These are phyloP conservation scores for Acridotheres tristis DNA, from an alignment of 2,797 vertebrate species.

Conservation along the genomic window DNA sequence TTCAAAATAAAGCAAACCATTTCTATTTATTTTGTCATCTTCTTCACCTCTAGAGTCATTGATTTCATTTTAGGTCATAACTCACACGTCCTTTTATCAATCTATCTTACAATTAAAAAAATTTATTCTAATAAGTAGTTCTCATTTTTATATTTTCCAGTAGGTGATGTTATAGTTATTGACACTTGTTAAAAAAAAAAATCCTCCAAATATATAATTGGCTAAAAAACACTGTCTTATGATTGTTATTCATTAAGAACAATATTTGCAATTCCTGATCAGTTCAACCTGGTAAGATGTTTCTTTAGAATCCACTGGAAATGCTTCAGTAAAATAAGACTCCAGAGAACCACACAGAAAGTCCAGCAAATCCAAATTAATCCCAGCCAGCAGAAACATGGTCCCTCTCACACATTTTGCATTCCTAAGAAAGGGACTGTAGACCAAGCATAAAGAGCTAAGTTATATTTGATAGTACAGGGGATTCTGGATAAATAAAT, in stretches of 20 bases:
- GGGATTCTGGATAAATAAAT: not conserved
- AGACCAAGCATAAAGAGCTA: not conserved
- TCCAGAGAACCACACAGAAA: not conserved
- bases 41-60: not conserved
- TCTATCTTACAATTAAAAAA: not conserved
- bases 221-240: not conserved
- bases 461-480: not conserved
- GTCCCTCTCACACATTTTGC: not conserved
- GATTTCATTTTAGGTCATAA: not conserved
- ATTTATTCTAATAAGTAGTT: not conserved
- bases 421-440: not conserved
- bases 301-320: not conserved
- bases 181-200: not conserved
- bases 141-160: not conserved
- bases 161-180: not conserved
- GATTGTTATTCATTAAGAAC: not conserved
- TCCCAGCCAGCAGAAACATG: not conserved
- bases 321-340: not conserved
- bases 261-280: not conserved
- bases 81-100: not conserved
- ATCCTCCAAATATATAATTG: rapidly evolving
- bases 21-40: not conserved
- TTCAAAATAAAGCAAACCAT: not conserved
- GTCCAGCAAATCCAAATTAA: not conserved
- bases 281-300: not conserved